Percentiles rank a stretch among this genome's conserved stretches.
Conservation (phyloP, 2,888 invertebrate species). For the Notodonta ziczac region DNA sequence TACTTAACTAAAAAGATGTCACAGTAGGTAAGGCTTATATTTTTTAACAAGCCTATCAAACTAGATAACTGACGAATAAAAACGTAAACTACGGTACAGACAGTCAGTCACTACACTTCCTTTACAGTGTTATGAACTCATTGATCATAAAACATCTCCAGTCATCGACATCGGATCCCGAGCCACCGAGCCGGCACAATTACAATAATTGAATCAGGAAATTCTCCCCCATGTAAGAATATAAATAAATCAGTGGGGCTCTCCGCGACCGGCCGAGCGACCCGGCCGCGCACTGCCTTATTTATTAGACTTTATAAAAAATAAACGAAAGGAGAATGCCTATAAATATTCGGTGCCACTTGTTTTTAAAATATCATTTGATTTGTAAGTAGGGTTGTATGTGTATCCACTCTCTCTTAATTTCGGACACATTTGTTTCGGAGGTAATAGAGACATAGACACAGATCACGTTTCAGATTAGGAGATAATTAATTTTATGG, state of each 20-base stretch:
- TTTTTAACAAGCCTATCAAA: too few relatives aligned
- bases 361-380: neutral
- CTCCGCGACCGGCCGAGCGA: conserved; percentile 26
- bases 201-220: conserved; percentile 77
- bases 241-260: conserved; percentile 67
- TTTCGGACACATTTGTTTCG: too few relatives aligned
- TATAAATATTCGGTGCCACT: conserved; percentile 19
- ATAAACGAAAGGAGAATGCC: conserved; percentile 20
- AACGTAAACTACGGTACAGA: neutral
- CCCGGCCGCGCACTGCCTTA: conserved; percentile 48
- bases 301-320: conserved; percentile 65
- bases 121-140: conserved; percentile 7
- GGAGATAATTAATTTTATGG: too few relatives aligned
- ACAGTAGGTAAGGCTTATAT: too few relatives aligned
- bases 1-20: too few relatives aligned
- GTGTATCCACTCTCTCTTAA: too few relatives aligned
- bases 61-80: too few relatives aligned
- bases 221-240: conserved; percentile 44
- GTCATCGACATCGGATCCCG: conserved; percentile 32
- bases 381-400: too few relatives aligned
- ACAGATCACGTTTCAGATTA: too few relatives aligned
- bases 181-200: conserved; percentile 52
- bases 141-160: conserved; percentile 46
- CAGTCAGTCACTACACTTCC: neutral
- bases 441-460: too few relatives aligned